Evolutionary conservation across 1,140 invertebrate species (phyloP).

Genomic region (Pectinophora gossypiella): DNA sequence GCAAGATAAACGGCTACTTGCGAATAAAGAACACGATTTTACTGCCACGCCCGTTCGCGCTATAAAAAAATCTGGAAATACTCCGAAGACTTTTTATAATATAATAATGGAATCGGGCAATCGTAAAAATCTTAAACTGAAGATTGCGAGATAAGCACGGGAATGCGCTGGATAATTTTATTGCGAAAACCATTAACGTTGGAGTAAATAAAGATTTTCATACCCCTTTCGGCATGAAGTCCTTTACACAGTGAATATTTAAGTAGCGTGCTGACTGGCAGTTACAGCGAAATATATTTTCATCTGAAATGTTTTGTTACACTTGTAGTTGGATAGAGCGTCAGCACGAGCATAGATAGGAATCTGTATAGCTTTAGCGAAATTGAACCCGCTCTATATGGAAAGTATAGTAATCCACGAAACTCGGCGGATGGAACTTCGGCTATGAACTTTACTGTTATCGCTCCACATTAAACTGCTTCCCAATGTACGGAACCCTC

Average conservation of each 20-base stretch:
- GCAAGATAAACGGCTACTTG: constrained; percentile 2
- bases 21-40: not conserved
- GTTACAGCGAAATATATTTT: constrained; percentile 2
- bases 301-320: constrained; percentile 7
- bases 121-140: not conserved
- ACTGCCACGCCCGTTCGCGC: too few species aligned
- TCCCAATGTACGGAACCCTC: constrained; percentile 45
- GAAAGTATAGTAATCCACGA: constrained; percentile 56
- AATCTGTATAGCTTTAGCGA: constrained; percentile 52
- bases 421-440: constrained; percentile 46
- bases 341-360: constrained; percentile 25
- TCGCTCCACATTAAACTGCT: constrained; percentile 58
- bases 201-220: not conserved
- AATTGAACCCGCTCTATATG: constrained; percentile 49
- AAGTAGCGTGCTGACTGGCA: constrained; percentile 5
- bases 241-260: not conserved
- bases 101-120: not conserved
- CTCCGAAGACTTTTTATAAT: not conserved
- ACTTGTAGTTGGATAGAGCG: constrained; percentile 17
- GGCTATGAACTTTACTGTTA: constrained; percentile 72
- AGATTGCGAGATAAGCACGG: not conserved
- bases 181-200: not conserved
- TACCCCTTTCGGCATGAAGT: not conserved
- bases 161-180: not conserved
- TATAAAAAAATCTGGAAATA: not conserved